These are phyloP conservation scores for Erithacus rubecula DNA, from an alignment of 2,797 vertebrate species.

Conservation along the genomic window DNA sequence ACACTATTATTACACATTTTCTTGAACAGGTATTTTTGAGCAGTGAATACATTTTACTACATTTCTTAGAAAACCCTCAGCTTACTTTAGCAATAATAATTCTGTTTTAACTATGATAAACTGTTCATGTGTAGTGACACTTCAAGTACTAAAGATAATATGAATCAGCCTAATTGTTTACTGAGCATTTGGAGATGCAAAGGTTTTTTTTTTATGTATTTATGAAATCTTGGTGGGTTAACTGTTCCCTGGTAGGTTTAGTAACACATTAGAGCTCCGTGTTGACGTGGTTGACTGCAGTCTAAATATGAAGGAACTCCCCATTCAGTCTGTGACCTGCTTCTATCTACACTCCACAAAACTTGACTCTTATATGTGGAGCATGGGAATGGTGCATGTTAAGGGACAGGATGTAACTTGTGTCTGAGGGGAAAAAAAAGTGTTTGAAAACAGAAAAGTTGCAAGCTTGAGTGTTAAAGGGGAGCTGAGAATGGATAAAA, in stretches of 20 bases:
- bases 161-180: not conserved
- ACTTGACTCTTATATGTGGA: not conserved
- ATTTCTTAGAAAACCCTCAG: not conserved
- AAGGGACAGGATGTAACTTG: not conserved
- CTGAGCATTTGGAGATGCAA: not conserved
- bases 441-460: not conserved
- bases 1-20: not conserved
- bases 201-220: not conserved
- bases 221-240: not conserved
- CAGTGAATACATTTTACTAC: not conserved
- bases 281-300: not conserved
- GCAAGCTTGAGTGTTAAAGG: not conserved
- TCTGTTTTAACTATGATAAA: not conserved
- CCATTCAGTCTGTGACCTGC: too few relatives aligned
- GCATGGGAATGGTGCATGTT: rapidly evolving
- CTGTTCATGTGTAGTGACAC: not conserved
- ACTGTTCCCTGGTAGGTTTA: not conserved
- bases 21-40: not conserved
- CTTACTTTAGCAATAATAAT: not conserved
- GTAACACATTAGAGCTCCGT: not conserved
- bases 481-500: not conserved
- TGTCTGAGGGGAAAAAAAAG: rapidly evolving
- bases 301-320: not conserved
- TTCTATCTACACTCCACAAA: not conserved
- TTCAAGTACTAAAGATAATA: not conserved